Evolutionary conservation across 2,797 vertebrate species (phyloP), one percentile per base, ranked within the genome.

Genomic region (Antrozous pallidus): DNA sequence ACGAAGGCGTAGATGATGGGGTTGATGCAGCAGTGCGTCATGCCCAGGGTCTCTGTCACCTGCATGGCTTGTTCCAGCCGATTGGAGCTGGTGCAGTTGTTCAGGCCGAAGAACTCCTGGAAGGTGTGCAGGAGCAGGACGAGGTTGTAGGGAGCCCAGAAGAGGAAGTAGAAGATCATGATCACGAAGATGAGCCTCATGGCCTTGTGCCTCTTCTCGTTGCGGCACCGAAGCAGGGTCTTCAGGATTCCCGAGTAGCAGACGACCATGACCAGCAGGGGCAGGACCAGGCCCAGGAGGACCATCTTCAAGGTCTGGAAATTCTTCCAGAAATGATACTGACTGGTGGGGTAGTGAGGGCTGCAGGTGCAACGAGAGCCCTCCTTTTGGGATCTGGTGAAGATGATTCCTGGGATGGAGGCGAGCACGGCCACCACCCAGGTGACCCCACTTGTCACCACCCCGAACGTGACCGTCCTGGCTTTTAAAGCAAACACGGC

Each of bases 1-100:
- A 98, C 98, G 0, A 99, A 99, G 70, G 99, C 99, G 2, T 99
- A 99, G 78, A 99, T 98, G 79, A 99, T 14, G 12, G 99, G 99
- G 84, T 99, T 99, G 80, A 99, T 97, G 54, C 99, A 99, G 96
- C 99, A 99, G 88, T 99, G 99, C 0, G 98, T 98, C 98, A 99
- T 99, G 0, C 99, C 98, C 0, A 99, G 88, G 1, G 97, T 98
- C 97, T 99, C 99, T 0, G 99, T 99, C 79, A 99, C 93, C 95
- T 99, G 98, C 24, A 98, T 96, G 74, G 98, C 98, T 88, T 97
- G 26, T 22, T 18, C 89, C 49, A 99, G 96, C 13, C 54, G 96
- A 3, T 96, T 94, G 83, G 97, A 98, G 3, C 33, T 75, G 0
- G 96, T 38, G 69, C 99, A 99, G 0, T 22, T 90, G 2, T 17